Evolutionary conservation across 2,888 invertebrate species (phyloP), one percentile per base, ranked within the genome.

Genomic region (Drosophila vallismaia): DNA sequence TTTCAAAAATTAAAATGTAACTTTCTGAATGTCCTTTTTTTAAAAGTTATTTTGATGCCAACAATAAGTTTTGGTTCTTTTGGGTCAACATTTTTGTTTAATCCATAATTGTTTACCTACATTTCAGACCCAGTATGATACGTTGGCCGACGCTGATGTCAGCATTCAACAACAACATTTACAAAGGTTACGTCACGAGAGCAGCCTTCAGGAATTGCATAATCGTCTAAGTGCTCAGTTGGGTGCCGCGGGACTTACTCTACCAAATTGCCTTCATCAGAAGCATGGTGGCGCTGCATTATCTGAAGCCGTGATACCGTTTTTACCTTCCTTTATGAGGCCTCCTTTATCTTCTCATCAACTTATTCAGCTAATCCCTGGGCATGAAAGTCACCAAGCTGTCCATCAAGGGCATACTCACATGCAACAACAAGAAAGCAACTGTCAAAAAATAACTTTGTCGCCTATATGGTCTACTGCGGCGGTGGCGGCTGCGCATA

Each of bases 401-500:
- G 29, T 28, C 74, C 74, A 56, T 48, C 77, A 57, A 14, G 58
- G 52, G 33, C 56, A 68, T 29, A 62, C 50, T 58, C 59, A 68
- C 12, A n/a, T 42, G 14, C 50, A 29, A 6, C 69, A 69, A 28
- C 64, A 50, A 10, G 53, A 46, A 10, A 60, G 50, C 4, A 58
- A 59, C 12, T 36, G 45, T 2, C 71, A 79, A 28, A 75, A 66
- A 66, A 67, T 67, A 26, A 14, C 66, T 1, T 28, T 89, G 60
- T 90, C 90, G 50, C 89, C 91, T 2, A 89, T 91, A 71, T 91
- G 91, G 91, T 89, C 91, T 2, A 94, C 95, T 56, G 94, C 95
- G 12, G 94, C 95, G 1, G 94, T 95, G 1, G 95, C 96, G 88
- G 92, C 96, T 14, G 94, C 95, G 0, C 96, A 96, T 87, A 93